Percentiles rank a stretch among this genome's conserved stretches.
Evolutionary conservation across 2,797 vertebrate genomes (phyloP).

Genomic region (Phataginus tetradactyla): DNA sequence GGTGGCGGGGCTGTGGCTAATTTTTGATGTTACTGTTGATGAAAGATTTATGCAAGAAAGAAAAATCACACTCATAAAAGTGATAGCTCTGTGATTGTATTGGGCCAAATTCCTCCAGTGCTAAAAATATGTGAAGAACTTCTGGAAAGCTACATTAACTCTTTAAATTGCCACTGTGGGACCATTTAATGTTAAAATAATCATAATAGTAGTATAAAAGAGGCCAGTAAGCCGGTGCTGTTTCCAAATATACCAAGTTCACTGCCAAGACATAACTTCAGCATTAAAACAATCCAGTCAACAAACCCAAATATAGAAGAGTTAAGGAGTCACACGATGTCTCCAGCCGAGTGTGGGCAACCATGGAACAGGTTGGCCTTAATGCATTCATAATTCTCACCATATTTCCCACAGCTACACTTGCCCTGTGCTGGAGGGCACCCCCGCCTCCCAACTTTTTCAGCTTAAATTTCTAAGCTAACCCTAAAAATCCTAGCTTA

Average conservation of each 20-base stretch:
- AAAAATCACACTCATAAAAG: constrained; percentile 48
- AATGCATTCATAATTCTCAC: accelerated
- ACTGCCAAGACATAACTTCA: constrained; percentile 58
- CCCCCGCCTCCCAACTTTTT: background rate
- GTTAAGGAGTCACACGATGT: accelerated
- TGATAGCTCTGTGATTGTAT: background rate
- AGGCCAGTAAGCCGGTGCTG: background rate
- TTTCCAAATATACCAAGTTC: constrained; percentile 55
- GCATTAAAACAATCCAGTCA: background rate
- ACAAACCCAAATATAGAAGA: constrained; percentile 66
- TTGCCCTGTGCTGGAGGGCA: accelerated
- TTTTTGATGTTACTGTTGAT: background rate
- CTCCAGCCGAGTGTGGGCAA: background rate
- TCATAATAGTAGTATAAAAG: constrained; percentile 25
- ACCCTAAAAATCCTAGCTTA: background rate
- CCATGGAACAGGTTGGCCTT: background rate
- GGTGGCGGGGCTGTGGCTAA: background rate
- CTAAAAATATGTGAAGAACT: constrained; percentile 67
- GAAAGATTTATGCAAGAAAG: constrained; percentile 43
- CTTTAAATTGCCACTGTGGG: constrained; percentile 60
- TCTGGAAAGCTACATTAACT: constrained; percentile 57
- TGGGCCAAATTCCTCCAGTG: constrained; percentile 62
- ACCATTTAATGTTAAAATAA: constrained; percentile 67
- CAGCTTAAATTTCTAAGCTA: background rate
- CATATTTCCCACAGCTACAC: background rate